These are phyloP conservation scores for Chondrilla cf. caribensis DNA, from an alignment of 37 sponge, comb jelly and placozoan genomes.

Conservation along the genomic window DNA sequence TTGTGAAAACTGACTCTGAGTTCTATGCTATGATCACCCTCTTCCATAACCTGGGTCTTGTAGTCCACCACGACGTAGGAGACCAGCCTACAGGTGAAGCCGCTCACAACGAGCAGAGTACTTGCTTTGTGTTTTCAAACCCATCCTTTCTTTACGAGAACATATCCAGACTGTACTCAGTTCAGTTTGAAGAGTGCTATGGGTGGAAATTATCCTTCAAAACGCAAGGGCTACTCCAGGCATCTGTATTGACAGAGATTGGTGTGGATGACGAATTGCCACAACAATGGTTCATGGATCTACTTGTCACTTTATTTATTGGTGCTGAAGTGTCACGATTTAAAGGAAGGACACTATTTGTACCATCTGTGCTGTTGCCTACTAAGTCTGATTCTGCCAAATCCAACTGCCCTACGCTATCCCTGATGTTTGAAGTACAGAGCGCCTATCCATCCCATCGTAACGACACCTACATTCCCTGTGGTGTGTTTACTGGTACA, in stretches of 20 bases:
- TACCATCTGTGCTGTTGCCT: not conserved
- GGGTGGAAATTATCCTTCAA: not conserved
- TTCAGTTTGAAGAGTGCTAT: not conserved
- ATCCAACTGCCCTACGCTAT: not conserved
- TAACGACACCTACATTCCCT: not conserved
- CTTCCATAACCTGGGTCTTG: not conserved
- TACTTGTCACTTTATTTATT: not conserved
- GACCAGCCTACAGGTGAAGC: not conserved
- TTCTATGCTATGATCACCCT: conserved; percentile 10
- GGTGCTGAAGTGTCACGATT: not conserved
- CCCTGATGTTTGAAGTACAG: not conserved
- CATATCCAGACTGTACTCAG: not conserved
- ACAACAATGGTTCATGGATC: not conserved
- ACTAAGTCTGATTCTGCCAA: not conserved
- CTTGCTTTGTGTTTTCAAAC: not conserved
- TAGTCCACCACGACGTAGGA: not conserved
- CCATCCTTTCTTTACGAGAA: conserved; percentile 9
- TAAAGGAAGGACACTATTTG: not conserved
- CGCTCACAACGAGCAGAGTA: not conserved
- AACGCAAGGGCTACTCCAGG: not conserved
- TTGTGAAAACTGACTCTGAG: not conserved
- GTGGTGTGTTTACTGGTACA: conserved; percentile 9
- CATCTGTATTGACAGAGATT: not conserved
- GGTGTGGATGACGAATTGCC: not conserved
- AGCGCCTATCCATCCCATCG: no score